Conservation (phyloP, 2,888 invertebrate species). For the Sphinx pinastri region DNA sequence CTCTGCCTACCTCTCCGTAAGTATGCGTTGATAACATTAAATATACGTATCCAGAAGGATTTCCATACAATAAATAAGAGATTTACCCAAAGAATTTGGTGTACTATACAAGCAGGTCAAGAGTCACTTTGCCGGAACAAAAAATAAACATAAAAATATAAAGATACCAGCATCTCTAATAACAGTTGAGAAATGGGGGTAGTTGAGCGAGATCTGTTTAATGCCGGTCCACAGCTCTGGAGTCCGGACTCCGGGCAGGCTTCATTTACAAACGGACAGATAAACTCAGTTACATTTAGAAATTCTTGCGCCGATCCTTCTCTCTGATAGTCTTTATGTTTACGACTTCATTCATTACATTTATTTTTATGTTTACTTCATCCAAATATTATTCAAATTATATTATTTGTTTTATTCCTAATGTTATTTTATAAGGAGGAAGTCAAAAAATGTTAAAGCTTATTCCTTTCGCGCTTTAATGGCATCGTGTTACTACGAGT, state of each 20-base stretch:
- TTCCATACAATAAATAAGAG: background rate
- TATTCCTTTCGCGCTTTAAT: too few species aligned
- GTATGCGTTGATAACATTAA: too few species aligned
- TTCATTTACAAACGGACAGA: constrained; percentile 57
- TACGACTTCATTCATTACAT: constrained; percentile 44
- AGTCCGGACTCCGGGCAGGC: too few species aligned
- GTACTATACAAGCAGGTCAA: too few species aligned
- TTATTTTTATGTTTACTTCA: background rate
- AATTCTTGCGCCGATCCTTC: constrained; percentile 59
- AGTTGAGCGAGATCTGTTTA: background rate
- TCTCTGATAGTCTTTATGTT: constrained; percentile 49
- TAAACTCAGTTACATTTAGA: constrained; percentile 57
- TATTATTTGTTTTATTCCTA: too few species aligned
- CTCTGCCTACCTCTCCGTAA: too few species aligned
- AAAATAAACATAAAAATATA: background rate
- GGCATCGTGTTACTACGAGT: too few species aligned
- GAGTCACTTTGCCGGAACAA: background rate
- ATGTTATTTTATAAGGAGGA: too few species aligned
- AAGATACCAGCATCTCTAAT: background rate
- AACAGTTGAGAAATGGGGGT: background rate
- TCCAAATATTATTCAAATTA: background rate
- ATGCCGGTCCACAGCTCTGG: too few species aligned
- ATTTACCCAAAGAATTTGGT: too few species aligned
- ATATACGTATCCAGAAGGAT: too few species aligned
- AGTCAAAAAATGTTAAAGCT: too few species aligned